Evolutionary conservation across 2,113 vertebrate species (phyloP), one percentile per base, ranked within the genome.

Genomic region (cattle (Bos taurus)): DNA sequence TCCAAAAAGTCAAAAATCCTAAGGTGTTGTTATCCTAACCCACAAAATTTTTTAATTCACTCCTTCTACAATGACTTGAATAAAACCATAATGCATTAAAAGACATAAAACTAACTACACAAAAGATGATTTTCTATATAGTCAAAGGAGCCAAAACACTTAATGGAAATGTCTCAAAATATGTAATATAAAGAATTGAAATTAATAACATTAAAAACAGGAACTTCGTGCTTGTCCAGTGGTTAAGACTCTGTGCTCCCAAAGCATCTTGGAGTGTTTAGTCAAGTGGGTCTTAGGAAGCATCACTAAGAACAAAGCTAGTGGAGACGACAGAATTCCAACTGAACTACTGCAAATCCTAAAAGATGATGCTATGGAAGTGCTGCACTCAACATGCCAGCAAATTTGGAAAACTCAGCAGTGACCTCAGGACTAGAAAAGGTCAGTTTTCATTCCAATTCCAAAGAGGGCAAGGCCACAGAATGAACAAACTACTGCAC

Each of bases 31-130:
- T 67, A 64, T 43, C 30, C 48, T 92, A 83, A 52, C 57, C 48
- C 81, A 86, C 52, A 64, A 77, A 30, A 40, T 57, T 83, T 88
- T 93, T 86, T 19, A 83, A 86, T 36, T 74, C 81, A 40, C 26
- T 60, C 67, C 90, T 94, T 95, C 89, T 90, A 87, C 48, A 71
- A 74, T 81, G 97, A 97, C 4, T 1, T 94, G 54, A 98, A 97
- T 81, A n/a, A 95, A 95, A 83, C 6, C 52, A 64, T 80, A 77
- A 87, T 33, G 33, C 21, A 57, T 33, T 89, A 64, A 64, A 92
- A 93, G 12, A 67, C 84, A 60, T 16, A 54, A 43, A 59, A 16
- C 9, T 62, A 25, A 90, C 40, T 54, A 90, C 17, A 83, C 74
- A 90, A 88, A 90, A 84, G 28, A 17, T 62, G 78, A 86, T 87